Percentiles rank a stretch among this genome's conserved stretches.
phyloP scores from a whole-genome alignment of 1,140 invertebrate species.

The Lepidurus arcticus region DNA sequence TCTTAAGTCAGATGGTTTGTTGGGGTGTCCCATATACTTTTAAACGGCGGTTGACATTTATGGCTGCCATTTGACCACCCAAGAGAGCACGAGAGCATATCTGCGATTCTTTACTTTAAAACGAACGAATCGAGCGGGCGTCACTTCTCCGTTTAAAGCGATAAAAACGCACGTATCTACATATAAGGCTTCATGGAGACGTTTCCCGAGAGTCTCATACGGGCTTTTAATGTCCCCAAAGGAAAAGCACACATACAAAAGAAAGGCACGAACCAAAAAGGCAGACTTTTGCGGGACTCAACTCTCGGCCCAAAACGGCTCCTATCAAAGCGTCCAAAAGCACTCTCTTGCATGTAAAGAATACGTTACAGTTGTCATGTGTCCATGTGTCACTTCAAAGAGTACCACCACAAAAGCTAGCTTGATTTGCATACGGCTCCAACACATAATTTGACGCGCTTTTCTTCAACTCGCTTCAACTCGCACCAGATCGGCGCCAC shows the following conservation, averaged over 20 bases:
- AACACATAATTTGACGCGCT: not conserved
- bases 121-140: not conserved
- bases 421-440: not conserved
- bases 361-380: slow-evolving; percentile 5
- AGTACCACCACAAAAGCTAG: not conserved
- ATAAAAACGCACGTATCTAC: not conserved
- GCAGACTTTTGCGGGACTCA: not conserved
- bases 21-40: not conserved
- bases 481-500: not conserved
- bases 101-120: not conserved
- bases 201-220: not conserved
- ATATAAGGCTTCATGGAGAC: not conserved
- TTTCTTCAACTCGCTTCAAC: not conserved
- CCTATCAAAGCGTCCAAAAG: not conserved
- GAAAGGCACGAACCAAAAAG: not conserved
- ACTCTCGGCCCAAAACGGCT: not conserved
- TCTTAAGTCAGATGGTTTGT: not conserved
- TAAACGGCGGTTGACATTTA: not conserved
- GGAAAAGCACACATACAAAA: slow-evolving; percentile 6
- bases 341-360: not conserved
- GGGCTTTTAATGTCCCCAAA: not conserved
- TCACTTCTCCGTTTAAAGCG: not conserved
- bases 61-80: not conserved
- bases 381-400: slow-evolving; percentile 3
- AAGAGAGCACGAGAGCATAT: not conserved